Base-by-base conservation (phyloP, 1,140 invertebrate genomes). In the Manduca sexta region DNA sequence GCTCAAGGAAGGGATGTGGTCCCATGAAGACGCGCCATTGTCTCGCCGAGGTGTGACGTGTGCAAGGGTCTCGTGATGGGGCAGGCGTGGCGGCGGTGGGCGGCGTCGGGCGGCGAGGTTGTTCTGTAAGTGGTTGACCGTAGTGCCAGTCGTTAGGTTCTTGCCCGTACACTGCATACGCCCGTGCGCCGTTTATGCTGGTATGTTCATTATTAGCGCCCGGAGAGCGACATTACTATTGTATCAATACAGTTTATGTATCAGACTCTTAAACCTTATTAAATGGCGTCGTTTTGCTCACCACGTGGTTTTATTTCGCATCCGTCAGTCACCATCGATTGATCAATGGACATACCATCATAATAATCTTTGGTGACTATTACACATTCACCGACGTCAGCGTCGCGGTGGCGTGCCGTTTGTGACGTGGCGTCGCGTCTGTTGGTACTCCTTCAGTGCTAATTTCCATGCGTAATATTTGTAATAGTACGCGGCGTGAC, bases 221-320 rank as follows among this genome's bases (percentile, higher is more conserved):
- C 39, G 52, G 57, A 57, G 45, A 50, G 37, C 50, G 49, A 33
- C 44, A 56, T 49, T 56, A 53, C 41, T 70, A 56, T 58, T 64
- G 46, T 74, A 67, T 71, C 58, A 74, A 68, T 56, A 61, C 63
- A 47, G 66, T 56, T 46, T 53, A 72, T 80, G 73, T 80, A 83
- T 73, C 65, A 64, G 66, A 78, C 71, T 73, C 57, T 74, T 75
- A 74, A 66, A 80, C 72, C 67, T 74, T 70, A 81, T 84, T 82
- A 82, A 84, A 84, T 54, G 55, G 64, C 69, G 65, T 74, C 65
- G 64, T 66, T 78, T 79, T 77, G 69, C 69, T 74, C 69, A 65
- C 45, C 56, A 40, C 42, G 71, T 73, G 64, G 78, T 84, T 84
- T 84, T 80, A 82, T 84, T 84, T 84, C 60, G 47, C 42, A 34